Percentiles rank a stretch among this genome's conserved stretches.
Conservation (phyloP, 2,888 invertebrate genomes). For the Megastigmus dorsalis region DNA sequence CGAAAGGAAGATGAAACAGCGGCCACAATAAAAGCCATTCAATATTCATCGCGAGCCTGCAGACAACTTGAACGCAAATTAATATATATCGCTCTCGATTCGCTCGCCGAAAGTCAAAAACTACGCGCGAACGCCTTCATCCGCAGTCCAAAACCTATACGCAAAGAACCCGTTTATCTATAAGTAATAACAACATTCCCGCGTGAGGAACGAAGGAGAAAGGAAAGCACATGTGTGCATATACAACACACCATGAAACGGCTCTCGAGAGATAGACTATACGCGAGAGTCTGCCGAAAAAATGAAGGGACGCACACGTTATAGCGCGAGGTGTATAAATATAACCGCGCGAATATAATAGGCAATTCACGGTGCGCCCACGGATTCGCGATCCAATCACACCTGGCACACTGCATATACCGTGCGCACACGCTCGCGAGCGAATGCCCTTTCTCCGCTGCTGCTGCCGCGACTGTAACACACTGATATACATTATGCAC, state of each 20-base stretch:
- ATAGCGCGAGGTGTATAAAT: not conserved
- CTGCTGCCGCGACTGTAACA: no score
- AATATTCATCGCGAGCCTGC: not conserved
- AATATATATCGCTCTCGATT: not conserved
- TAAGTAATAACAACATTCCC: no score
- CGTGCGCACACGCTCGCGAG: not conserved
- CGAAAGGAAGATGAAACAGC: slow-evolving; percentile 15
- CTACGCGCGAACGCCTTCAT: no score
- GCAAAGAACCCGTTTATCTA: no score
- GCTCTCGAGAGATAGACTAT: not conserved
- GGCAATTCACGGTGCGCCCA: slow-evolving; percentile 34
- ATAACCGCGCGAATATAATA: slow-evolving; percentile 18
- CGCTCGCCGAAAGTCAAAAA: not conserved
- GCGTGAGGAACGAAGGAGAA: not conserved
- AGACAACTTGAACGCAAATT: not conserved
- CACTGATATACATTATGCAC: slow-evolving; percentile 5
- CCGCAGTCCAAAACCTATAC: no score
- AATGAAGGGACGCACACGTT: not conserved
- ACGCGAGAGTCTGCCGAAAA: not conserved
- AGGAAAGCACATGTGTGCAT: not conserved
- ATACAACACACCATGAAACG: not conserved
- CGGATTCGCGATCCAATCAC: slow-evolving; percentile 42
- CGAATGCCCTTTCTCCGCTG: slow-evolving; percentile 30
- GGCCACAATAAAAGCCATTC: no score
- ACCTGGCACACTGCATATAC: slow-evolving; percentile 17